Evolutionary conservation across 2,797 vertebrate genomes (phyloP).

Genomic region (Coreius guichenoti): DNA sequence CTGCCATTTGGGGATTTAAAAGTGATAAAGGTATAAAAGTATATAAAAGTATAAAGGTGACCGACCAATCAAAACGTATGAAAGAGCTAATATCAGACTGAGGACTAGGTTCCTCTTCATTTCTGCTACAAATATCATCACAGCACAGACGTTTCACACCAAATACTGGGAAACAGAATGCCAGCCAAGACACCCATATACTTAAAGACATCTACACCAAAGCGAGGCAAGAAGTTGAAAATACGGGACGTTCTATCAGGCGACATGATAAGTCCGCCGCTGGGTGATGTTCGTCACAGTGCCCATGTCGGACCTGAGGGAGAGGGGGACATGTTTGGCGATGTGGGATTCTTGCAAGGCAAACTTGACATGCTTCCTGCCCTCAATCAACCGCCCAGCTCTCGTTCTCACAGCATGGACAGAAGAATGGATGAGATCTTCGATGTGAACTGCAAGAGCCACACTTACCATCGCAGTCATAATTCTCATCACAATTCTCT

Average conservation of each 20-base stretch:
- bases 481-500: slow-evolving; percentile 70
- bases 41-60: neutral
- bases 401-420: slow-evolving; percentile 72
- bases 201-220: slow-evolving; percentile 82
- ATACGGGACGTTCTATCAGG: slow-evolving; percentile 83
- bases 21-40: no score
- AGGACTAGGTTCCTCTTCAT: slow-evolving; percentile 30
- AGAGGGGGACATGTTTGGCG: slow-evolving; percentile 84
- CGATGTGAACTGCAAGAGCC: slow-evolving; percentile 43
- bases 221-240: slow-evolving; percentile 79
- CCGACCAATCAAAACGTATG: slow-evolving; percentile 11
- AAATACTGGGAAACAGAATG: slow-evolving; percentile 72
- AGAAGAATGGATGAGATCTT: slow-evolving; percentile 60
- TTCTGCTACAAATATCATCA: slow-evolving; percentile 33
- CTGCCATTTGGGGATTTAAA: slow-evolving; percentile 41
- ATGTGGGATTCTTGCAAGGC: slow-evolving; percentile 84
- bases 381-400: slow-evolving; percentile 47
- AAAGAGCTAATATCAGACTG: slow-evolving; percentile 42
- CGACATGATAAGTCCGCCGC: slow-evolving; percentile 86
- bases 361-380: slow-evolving; percentile 81
- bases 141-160: slow-evolving; percentile 18
- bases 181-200: slow-evolving; percentile 87
- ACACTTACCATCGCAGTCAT: slow-evolving; percentile 70
- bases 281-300: slow-evolving; percentile 85
- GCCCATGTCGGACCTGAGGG: slow-evolving; percentile 84